Evolutionary conservation across 2,888 invertebrate species (phyloP).

Genomic region (Trichopoda pennipes): DNA sequence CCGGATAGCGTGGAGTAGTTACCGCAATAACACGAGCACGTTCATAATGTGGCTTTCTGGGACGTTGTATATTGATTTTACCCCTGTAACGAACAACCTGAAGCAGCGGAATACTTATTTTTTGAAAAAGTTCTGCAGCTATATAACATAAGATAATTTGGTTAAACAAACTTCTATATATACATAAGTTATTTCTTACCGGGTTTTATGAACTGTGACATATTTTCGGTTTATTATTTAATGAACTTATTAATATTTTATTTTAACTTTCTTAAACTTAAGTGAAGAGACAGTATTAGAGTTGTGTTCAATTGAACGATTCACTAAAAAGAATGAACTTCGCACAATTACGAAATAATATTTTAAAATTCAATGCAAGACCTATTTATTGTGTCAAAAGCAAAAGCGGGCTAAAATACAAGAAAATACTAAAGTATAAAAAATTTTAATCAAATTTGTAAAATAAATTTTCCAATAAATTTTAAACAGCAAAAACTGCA

Average conservation of each 20-base stretch:
- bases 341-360: too few relatives aligned
- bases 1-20: slow-evolving; percentile 84
- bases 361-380: too few relatives aligned
- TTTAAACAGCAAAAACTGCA: too few relatives aligned
- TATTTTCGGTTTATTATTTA: background rate
- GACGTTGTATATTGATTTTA: slow-evolving; percentile 90
- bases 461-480: too few relatives aligned
- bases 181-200: slow-evolving; percentile 36
- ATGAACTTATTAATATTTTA: background rate
- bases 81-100: slow-evolving; percentile 86
- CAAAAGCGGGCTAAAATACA: too few relatives aligned
- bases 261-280: too few relatives aligned
- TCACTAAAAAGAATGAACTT: too few relatives aligned
- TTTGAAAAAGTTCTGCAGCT: slow-evolving; percentile 49
- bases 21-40: slow-evolving; percentile 85
- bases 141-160: background rate
- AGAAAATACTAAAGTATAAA: too few relatives aligned
- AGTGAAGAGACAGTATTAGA: too few relatives aligned
- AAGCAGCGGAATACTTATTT: slow-evolving; percentile 78
- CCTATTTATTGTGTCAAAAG: too few relatives aligned
- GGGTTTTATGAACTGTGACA: slow-evolving; percentile 54
- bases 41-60: slow-evolving; percentile 86
- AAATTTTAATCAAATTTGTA: too few relatives aligned
- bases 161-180: slow-evolving; percentile 20
- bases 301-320: too few relatives aligned